phyloP scores from a whole-genome alignment of 2,797 vertebrate genomes.

The Oryzias dopingdopingensis region DNA sequence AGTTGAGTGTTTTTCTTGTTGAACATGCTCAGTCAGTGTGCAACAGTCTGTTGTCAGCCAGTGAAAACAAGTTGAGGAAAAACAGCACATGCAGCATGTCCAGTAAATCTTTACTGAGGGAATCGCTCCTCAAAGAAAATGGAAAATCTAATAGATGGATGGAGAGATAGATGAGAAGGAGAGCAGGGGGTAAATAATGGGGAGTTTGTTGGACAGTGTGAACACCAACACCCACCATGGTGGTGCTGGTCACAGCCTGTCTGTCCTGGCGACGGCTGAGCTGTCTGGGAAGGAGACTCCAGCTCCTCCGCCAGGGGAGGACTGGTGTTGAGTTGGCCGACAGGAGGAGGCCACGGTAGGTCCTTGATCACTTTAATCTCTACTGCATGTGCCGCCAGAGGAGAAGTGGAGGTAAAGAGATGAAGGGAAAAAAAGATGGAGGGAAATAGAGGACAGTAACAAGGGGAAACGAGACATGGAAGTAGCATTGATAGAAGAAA shows the following conservation, averaged over 20 bases:
- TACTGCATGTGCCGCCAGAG: slow-evolving; percentile 81
- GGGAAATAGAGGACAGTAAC: slow-evolving; percentile 53
- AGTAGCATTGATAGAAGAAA: slow-evolving; percentile 31
- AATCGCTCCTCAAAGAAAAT: neutral
- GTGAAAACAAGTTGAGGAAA: neutral
- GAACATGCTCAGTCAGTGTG: neutral
- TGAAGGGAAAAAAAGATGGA: slow-evolving; percentile 38
- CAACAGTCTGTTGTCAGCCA: no score
- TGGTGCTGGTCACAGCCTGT: slow-evolving; percentile 85
- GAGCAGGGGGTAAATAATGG: slow-evolving; percentile 4
- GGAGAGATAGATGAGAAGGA: neutral
- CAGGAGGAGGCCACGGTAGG: slow-evolving; percentile 96
- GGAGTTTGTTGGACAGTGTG: slow-evolving; percentile 48
- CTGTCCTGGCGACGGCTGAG: slow-evolving; percentile 79
- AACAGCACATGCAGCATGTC: neutral
- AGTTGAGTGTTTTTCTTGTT: slow-evolving; percentile 2
- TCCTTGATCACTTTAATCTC: slow-evolving; percentile 99
- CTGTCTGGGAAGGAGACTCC: slow-evolving; percentile 79
- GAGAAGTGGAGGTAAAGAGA: slow-evolving; percentile 62
- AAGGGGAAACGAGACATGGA: slow-evolving; percentile 36
- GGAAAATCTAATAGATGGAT: neutral
- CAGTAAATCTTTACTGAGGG: neutral
- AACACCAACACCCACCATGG: slow-evolving; percentile 89
- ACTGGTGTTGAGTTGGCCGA: slow-evolving; percentile 92
- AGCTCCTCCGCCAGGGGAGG: slow-evolving; percentile 82